phyloP scores from a whole-genome alignment of 2,797 vertebrate species.

The Sebastes minor region DNA sequence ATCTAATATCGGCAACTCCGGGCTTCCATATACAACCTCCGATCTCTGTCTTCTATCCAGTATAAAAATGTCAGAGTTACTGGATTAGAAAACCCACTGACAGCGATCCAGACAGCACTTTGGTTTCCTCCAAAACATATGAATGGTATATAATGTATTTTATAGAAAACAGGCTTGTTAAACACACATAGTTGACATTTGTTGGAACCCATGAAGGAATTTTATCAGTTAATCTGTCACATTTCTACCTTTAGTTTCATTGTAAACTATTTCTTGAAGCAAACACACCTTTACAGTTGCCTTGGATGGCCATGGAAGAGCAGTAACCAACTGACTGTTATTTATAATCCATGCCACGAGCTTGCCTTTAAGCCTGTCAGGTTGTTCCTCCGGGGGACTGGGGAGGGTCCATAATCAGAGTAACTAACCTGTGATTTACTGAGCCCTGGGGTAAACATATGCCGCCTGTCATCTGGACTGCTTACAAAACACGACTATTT shows the following conservation, averaged over 20 bases:
- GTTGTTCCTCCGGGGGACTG: constrained; percentile 38
- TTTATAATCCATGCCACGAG: constrained; percentile 54
- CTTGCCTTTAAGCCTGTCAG: constrained; percentile 47
- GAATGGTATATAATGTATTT: background rate
- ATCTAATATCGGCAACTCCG: background rate
- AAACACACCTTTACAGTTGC: constrained; percentile 6
- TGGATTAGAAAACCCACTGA: background rate
- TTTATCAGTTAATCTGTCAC: background rate
- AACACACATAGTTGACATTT: background rate
- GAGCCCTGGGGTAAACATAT: constrained; percentile 71
- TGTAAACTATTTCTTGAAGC: background rate
- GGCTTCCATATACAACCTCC: background rate
- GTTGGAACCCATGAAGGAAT: background rate
- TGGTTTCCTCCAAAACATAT: background rate
- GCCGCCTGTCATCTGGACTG: constrained; percentile 64
- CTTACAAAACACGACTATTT: constrained; percentile 59
- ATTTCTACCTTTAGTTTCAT: background rate
- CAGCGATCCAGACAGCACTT: background rate
- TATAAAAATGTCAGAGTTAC: background rate
- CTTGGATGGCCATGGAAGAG: background rate
- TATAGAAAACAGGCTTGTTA: background rate
- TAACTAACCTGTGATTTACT: constrained; percentile 72
- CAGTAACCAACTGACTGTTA: constrained; percentile 24
- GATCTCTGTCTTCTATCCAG: background rate
- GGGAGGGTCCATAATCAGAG: constrained; percentile 64